Evolutionary conservation across 1,140 invertebrate genomes (phyloP), one percentile per base, ranked within the genome.

Genomic region (Plectrocnemia conspersa): DNA sequence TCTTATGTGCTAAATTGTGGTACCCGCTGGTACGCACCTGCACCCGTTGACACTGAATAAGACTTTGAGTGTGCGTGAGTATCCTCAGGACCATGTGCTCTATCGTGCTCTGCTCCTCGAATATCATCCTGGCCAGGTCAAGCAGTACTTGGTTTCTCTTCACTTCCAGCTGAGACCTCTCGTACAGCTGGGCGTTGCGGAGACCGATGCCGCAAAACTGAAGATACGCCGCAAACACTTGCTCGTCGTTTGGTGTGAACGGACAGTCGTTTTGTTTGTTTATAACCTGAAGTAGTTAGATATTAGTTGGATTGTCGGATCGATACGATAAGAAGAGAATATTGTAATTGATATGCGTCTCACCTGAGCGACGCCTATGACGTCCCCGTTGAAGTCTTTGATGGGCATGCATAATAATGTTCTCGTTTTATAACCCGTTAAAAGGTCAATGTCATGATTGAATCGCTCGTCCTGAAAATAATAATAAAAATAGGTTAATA

Each of bases 121-220:
- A 97, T 63, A 97, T 92, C 85, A 96, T 93, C 62, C 93, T 79
- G 2, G 93, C 93, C 64, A 97, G 75, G 70, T 97, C 93, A 49
- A 97, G 73, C 10, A 97, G 75, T 41, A 97, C 92, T 79, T 97
- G 93, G 76, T 96, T 97, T 63, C 93, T 77, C 72, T 93, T 93
- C 53, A 95, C 91, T 77, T 97, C 93, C 63, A 96, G 74, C 69
- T 93, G 88, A 58, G 91, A 95, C 64, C 91, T 83, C 72, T 97
- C 91, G 71, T 94, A 97, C 3, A 96, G 78, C 70, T 95, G 91
- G 16, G 94, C 93, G 72, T 97, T 97, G 44, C 91, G 82, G 25
- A 96, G 73, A 2, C 93, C 93, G 63, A 97, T 97, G 36, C 93
- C 93, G 73, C 93, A 97, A 73, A 97, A 97, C 67, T 96, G 92